Evolutionary conservation across 1,140 invertebrate genomes (phyloP).

Genomic region (Meloidogyne floridensis): DNA sequence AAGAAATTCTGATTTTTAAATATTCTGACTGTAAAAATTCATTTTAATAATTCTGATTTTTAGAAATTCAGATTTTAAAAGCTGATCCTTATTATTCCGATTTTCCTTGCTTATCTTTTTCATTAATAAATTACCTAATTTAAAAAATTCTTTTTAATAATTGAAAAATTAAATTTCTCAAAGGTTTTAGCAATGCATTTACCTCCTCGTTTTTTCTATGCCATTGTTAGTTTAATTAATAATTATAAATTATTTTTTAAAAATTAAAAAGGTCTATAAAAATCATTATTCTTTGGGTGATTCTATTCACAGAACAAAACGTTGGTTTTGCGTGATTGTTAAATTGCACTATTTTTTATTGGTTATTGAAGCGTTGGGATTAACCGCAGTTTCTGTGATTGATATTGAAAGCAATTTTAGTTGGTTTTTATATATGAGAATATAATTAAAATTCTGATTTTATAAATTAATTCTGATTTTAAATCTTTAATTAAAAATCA

Average conservation of each 20-base stretch:
- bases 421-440: slow-evolving; percentile 1
- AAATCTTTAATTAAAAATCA: background rate
- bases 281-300: slow-evolving; percentile 29
- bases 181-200: slow-evolving; percentile 25
- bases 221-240: slow-evolving; percentile 7
- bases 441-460: background rate
- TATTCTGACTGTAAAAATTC: no score
- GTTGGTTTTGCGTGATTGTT: slow-evolving; percentile 17
- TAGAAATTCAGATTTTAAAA: no score
- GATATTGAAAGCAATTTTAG: slow-evolving; percentile 33
- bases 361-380: slow-evolving; percentile 26
- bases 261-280: slow-evolving; percentile 19
- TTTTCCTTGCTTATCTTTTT: no score
- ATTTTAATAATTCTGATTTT: no score
- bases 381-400: slow-evolving; percentile 24
- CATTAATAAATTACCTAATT: no score
- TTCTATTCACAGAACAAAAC: slow-evolving; percentile 19
- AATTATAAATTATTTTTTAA: background rate
- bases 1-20: no score
- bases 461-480: background rate
- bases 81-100: no score
- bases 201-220: slow-evolving; percentile 29
- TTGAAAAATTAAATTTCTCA: background rate
- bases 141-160: no score
- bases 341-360: slow-evolving; percentile 17